Conservation (phyloP, 2,888 invertebrate genomes). For the Ophion ellenae region DNA sequence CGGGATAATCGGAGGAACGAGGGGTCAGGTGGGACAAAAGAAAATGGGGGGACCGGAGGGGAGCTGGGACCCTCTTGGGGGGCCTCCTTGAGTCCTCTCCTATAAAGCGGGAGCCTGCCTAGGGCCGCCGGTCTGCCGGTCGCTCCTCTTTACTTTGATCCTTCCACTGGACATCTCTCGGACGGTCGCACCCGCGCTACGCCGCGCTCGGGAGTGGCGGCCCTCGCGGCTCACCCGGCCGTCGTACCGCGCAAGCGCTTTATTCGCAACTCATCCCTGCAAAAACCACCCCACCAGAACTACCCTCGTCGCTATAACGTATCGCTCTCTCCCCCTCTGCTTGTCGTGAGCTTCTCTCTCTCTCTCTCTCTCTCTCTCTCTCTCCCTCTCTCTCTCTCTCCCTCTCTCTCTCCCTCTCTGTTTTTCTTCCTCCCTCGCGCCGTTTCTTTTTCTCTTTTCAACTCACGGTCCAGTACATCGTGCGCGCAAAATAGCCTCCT, state of each 20-base stretch:
- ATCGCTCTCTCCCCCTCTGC: slow-evolving; percentile 37
- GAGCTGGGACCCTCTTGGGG: slow-evolving; percentile 67
- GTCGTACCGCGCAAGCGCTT: slow-evolving; percentile 78
- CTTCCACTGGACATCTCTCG: slow-evolving; percentile 84
- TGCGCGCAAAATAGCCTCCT: slow-evolving; percentile 59
- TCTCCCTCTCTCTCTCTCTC: slow-evolving; percentile 23
- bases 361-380: neutral
- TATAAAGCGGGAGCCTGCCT: slow-evolving; percentile 86
- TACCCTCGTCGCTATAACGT: slow-evolving; percentile 49
- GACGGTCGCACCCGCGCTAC: slow-evolving; percentile 84
- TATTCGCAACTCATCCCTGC: slow-evolving; percentile 74
- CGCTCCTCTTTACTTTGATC: slow-evolving; percentile 85
- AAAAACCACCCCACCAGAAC: slow-evolving; percentile 69
- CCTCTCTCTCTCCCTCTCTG: slow-evolving; percentile 5
- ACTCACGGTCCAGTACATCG: slow-evolving; percentile 24
- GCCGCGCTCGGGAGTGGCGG: slow-evolving; percentile 84
- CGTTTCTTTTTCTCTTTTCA: slow-evolving; percentile 21
- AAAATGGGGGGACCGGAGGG: slow-evolving; percentile 65
- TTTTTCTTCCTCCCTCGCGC: slow-evolving; percentile 5
- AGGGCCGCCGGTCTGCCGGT: slow-evolving; percentile 85
- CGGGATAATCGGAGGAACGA: slow-evolving; percentile 38
- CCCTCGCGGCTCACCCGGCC: slow-evolving; percentile 85
- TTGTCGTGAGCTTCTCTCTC: slow-evolving; percentile 43
- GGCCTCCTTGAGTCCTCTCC: slow-evolving; percentile 73
- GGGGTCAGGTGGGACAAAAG: slow-evolving; percentile 50